Evolutionary conservation across 2,113 vertebrate genomes (phyloP).

Genomic region (Percina caprodes): DNA sequence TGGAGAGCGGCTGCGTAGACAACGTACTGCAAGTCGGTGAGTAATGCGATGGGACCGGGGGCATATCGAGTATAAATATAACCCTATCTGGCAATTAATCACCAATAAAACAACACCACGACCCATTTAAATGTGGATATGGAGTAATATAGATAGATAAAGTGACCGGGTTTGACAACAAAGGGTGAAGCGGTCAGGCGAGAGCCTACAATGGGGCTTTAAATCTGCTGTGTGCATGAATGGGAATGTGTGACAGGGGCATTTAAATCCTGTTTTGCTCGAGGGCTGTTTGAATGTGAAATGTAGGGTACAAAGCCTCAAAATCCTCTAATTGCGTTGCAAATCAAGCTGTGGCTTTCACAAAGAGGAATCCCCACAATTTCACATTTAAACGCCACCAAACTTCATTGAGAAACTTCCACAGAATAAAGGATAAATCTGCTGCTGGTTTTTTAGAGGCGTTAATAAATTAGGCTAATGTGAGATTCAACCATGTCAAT

Average conservation of each 20-base stretch:
- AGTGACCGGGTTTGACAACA: conserved; percentile 70
- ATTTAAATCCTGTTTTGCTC: conserved; percentile 67
- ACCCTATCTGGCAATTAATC: neutral
- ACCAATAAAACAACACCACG: neutral
- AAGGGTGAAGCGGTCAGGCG: conserved; percentile 65
- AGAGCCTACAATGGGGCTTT: conserved; percentile 73
- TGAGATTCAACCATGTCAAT: neutral
- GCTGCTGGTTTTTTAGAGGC: neutral
- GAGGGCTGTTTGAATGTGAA: conserved; percentile 59
- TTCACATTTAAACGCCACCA: conserved; percentile 1
- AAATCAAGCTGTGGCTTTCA: conserved; percentile 42
- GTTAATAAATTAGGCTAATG: neutral
- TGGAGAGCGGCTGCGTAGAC: conserved; percentile 95
- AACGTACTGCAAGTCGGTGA: conserved; percentile 98
- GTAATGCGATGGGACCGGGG: conserved; percentile 67
- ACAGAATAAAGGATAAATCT: conserved; percentile 6
- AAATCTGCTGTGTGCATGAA: conserved; percentile 65
- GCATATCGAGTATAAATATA: neutral
- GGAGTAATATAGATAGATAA: neutral
- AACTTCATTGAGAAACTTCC: conserved; percentile 22
- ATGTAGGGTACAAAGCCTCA: conserved; percentile 18
- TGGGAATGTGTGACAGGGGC: conserved; percentile 63
- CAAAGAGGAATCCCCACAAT: conserved; percentile 28
- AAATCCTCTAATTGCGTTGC: conserved; percentile 48
- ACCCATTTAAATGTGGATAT: neutral